Conservation (phyloP, 2,888 invertebrate genomes). For the Oscheius sp. region DNA sequence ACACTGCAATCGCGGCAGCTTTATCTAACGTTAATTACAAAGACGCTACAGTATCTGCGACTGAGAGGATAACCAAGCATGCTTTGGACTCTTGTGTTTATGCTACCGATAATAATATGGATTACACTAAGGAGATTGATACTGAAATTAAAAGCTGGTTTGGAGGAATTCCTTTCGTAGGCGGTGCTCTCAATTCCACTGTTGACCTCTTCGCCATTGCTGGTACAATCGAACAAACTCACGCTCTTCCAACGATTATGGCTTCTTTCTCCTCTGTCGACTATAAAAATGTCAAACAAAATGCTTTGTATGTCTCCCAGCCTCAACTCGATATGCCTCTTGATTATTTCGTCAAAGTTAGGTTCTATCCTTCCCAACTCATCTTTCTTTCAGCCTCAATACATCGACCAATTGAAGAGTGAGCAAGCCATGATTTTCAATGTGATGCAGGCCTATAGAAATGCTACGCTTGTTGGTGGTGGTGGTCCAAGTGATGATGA, state of each 20-base stretch:
- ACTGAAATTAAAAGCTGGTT: slow-evolving; percentile 29
- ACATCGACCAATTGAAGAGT: slow-evolving; percentile 43
- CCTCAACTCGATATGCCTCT: slow-evolving; percentile 49
- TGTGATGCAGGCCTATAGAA: slow-evolving; percentile 9
- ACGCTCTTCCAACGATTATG: slow-evolving; percentile 52
- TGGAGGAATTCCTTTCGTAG: slow-evolving; percentile 50
- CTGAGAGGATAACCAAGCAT: slow-evolving; percentile 55
- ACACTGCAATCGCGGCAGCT: slow-evolving; percentile 42
- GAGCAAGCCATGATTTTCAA: slow-evolving; percentile 36
- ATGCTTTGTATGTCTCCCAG: slow-evolving; percentile 59
- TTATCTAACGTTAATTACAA: slow-evolving; percentile 39
- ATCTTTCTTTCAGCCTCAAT: slow-evolving; percentile 59
- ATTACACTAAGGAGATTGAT: not conserved
- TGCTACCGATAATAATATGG: too few species aligned
- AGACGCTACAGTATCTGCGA: slow-evolving; percentile 36
- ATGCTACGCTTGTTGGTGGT: not conserved
- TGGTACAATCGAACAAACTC: slow-evolving; percentile 45
- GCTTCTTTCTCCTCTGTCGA: slow-evolving; percentile 56
- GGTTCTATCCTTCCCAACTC: too few species aligned
- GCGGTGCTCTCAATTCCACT: slow-evolving; percentile 26
- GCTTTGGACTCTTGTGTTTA: slow-evolving; percentile 41
- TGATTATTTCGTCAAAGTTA: slow-evolving; percentile 62
- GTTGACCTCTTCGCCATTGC: slow-evolving; percentile 39
- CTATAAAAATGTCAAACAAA: slow-evolving; percentile 45
- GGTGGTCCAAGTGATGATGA: too few species aligned